Conservation (phyloP, 2,797 vertebrate species). For the Choloepus didactylus region DNA sequence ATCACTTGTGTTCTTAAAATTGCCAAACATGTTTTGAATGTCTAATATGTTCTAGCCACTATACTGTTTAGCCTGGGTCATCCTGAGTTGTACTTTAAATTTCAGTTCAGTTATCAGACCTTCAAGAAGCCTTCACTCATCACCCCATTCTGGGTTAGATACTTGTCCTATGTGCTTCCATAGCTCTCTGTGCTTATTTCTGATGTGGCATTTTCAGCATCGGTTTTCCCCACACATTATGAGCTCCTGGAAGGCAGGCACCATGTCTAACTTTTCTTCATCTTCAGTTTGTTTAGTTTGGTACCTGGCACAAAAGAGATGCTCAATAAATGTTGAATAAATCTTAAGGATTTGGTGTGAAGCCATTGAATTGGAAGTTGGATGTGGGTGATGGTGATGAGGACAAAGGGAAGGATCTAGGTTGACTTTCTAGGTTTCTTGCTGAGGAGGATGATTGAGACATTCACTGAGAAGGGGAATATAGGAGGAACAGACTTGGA, state of each 20-base stretch:
- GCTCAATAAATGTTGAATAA: conserved; percentile 25
- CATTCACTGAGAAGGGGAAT: conserved; percentile 31
- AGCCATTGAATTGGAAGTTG: conserved; percentile 48
- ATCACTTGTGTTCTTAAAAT: conserved; percentile 43
- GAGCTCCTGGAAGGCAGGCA: not conserved
- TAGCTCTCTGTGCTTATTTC: conserved; percentile 44
- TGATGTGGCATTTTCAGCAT: not conserved
- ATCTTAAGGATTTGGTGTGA: conserved; percentile 54
- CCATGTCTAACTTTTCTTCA: conserved; percentile 39
- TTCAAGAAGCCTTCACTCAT: not conserved
- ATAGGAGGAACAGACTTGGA: not conserved
- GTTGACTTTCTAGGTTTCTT: conserved; percentile 56
- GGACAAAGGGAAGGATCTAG: conserved; percentile 8
- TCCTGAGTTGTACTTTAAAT: conserved; percentile 54
- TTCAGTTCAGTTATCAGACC: not conserved
- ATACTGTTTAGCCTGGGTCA: conserved; percentile 18
- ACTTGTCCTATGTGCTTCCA: not conserved
- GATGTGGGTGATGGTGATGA: conserved; percentile 9
- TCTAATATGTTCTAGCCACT: not conserved
- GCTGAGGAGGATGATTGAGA: not conserved
- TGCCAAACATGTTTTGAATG: not conserved
- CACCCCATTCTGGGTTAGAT: not conserved
- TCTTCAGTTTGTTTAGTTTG: not conserved
- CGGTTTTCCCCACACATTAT: not conserved
- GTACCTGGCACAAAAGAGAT: conserved; percentile 13